phyloP scores from a whole-genome alignment of 2,888 invertebrate genomes.

The Alloplasta piceator region DNA sequence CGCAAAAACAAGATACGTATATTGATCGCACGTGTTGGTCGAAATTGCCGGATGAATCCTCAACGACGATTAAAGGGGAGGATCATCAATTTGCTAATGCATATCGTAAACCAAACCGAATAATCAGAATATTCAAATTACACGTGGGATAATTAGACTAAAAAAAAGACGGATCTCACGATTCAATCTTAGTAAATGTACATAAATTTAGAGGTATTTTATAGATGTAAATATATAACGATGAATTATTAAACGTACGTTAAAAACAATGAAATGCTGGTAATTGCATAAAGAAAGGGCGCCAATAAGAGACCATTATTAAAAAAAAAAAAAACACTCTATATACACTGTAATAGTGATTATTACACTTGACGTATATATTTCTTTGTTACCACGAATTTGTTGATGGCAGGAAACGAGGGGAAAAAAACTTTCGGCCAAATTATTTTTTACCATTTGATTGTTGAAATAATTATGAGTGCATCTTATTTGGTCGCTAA shows the following conservation, averaged over 20 bases:
- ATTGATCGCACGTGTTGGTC: background rate
- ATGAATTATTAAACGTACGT: conserved; percentile 58
- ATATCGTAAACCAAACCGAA: conserved; percentile 64
- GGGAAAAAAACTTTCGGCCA: conserved; percentile 30
- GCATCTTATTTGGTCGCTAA: conserved; percentile 27
- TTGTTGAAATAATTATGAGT: conserved; percentile 51
- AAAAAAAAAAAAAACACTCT: conserved; percentile 4
- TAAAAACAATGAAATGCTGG: conserved; percentile 24
- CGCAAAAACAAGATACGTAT: background rate
- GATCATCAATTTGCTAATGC: conserved; percentile 57
- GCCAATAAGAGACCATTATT: conserved; percentile 40
- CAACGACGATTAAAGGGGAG: conserved; percentile 5
- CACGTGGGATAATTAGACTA: conserved; percentile 6
- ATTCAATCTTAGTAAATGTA: conserved; percentile 49
- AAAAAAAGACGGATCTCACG: conserved; percentile 37
- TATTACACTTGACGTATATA: conserved; percentile 19
- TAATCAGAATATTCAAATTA: conserved; percentile 32
- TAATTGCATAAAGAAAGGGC: conserved; percentile 33
- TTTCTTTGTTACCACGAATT: conserved; percentile 50
- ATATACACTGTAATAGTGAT: conserved; percentile 33
- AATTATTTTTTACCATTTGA: conserved; percentile 60
- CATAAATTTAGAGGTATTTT: conserved; percentile 71
- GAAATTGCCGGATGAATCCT: conserved; percentile 26
- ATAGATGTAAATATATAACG: conserved; percentile 76
- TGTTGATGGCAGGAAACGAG: conserved; percentile 25